These are phyloP conservation scores for Volucella bombylans DNA, from an alignment of 2,888 invertebrate genomes.

Conservation along the genomic window DNA sequence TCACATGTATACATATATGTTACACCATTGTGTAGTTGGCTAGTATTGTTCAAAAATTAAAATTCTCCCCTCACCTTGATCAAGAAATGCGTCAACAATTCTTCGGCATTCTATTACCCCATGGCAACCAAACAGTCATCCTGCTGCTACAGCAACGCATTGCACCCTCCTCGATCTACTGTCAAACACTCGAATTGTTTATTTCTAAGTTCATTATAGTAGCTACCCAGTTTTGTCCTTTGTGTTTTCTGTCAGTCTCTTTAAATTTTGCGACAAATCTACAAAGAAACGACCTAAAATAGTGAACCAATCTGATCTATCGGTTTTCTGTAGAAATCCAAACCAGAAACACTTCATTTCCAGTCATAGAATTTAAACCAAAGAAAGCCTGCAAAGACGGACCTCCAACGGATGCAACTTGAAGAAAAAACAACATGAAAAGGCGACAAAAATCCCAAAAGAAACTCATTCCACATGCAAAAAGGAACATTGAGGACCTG, in stretches of 20 bases:
- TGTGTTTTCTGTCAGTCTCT: slow-evolving; percentile 24
- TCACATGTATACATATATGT: too few species aligned
- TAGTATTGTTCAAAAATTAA: too few species aligned
- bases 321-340: background rate
- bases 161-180: slow-evolving; percentile 8
- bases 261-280: slow-evolving; percentile 47
- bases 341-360: background rate
- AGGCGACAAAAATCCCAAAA: slow-evolving; percentile 45
- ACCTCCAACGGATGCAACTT: slow-evolving; percentile 10
- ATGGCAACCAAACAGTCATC: slow-evolving; percentile 52
- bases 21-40: too few species aligned
- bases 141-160: slow-evolving; percentile 58
- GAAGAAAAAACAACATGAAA: slow-evolving; percentile 46
- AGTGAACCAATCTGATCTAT: background rate
- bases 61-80: too few species aligned
- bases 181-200: slow-evolving; percentile 24
- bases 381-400: background rate
- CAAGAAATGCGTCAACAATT: background rate
- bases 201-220: slow-evolving; percentile 18
- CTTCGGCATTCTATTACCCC: background rate
- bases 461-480: slow-evolving; percentile 70
- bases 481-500: slow-evolving; percentile 79
- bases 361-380: slow-evolving; percentile 44
- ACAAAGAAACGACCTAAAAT: background rate
- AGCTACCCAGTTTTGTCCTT: background rate